Percentiles rank a stretch among this genome's conserved stretches.
phyloP scores from a whole-genome alignment of 2,113 vertebrate genomes.

The Amia ocellicauda region DNA sequence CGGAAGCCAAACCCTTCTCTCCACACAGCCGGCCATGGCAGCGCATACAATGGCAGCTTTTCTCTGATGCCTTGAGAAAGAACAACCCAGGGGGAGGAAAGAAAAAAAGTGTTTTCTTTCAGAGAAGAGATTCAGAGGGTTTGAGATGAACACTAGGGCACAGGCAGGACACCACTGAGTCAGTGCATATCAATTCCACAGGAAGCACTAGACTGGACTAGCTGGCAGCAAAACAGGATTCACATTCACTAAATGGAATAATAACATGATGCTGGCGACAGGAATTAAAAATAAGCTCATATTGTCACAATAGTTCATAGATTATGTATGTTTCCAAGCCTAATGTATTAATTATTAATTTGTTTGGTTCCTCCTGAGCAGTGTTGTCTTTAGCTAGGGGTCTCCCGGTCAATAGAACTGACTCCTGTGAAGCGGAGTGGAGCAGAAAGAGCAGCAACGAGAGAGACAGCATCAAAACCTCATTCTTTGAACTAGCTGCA shows the following conservation, averaged over 20 bases:
- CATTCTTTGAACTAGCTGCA: no score
- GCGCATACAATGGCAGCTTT: conserved; percentile 71
- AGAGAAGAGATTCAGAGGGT: conserved; percentile 42
- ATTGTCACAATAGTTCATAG: no score
- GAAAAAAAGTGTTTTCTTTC: conserved; percentile 23
- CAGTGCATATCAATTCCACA: conserved; percentile 19
- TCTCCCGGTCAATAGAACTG: no score
- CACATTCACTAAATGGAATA: conserved; percentile 52
- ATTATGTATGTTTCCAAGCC: no score
- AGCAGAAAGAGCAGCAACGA: no score
- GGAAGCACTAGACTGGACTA: conserved; percentile 48
- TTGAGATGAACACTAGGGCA: conserved; percentile 43
- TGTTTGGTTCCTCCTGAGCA: no score
- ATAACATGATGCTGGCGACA: conserved; percentile 23
- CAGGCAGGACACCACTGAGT: conserved; percentile 33
- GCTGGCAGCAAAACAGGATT: conserved; percentile 46
- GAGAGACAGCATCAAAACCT: no score
- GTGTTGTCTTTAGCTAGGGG: no score
- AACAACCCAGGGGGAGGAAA: conserved; percentile 50
- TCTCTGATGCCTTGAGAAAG: conserved; percentile 47
- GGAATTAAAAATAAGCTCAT: no score
- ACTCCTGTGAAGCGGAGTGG: no score
- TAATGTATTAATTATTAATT: no score
- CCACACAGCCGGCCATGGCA: conserved; percentile 70
- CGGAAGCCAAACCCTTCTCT: conserved; percentile 65